Evolutionary conservation across 2,797 vertebrate genomes (phyloP).

Genomic region (Bufotes viridis): DNA sequence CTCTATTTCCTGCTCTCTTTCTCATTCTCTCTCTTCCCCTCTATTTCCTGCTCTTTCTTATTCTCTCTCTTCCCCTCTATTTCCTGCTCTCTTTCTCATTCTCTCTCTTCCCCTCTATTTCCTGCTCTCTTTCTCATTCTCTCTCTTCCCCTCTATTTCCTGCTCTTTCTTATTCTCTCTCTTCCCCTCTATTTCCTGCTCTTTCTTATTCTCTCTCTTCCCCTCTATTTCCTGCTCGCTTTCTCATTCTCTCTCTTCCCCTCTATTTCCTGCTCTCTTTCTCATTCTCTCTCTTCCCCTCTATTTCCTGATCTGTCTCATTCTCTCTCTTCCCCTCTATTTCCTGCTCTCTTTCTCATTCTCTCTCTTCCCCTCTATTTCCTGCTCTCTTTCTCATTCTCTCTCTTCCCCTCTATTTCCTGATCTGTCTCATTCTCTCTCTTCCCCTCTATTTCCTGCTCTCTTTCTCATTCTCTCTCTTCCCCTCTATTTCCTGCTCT

Average conservation of each 20-base stretch:
- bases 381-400: too few species aligned
- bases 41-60: neutral
- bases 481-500: neutral
- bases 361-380: too few species aligned
- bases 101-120: neutral
- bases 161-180: neutral
- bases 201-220: neutral
- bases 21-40: neutral
- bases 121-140: neutral
- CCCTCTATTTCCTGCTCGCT: too few species aligned
- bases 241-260: too few species aligned
- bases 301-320: neutral
- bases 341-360: too few species aligned
- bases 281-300: too few species aligned
- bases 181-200: neutral
- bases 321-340: neutral
- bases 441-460: neutral
- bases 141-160: neutral
- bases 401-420: neutral
- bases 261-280: too few species aligned
- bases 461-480: neutral
- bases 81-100: neutral
- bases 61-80: neutral
- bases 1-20: too few species aligned
- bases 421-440: neutral